Conservation (phyloP, 2,797 vertebrate genomes). For the Enoplosus armatus region DNA sequence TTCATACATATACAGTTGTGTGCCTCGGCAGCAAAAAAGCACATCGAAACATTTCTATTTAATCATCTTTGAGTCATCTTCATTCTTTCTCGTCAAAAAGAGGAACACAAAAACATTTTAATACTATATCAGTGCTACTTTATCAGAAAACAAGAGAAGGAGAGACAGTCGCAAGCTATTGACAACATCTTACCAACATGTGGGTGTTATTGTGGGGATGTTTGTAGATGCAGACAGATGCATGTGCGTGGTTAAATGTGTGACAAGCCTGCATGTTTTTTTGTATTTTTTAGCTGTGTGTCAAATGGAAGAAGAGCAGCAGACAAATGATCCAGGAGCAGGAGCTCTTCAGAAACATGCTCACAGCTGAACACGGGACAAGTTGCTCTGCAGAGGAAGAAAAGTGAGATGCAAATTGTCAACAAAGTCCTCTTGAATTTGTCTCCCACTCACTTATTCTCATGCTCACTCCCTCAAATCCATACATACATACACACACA, state of each 20-base stretch:
- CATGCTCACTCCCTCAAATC: background rate
- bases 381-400: slow-evolving; percentile 75
- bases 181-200: slow-evolving; percentile 6
- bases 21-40: slow-evolving; percentile 31
- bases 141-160: slow-evolving; percentile 7
- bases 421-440: background rate
- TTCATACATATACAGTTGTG: slow-evolving; percentile 17
- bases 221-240: slow-evolving; percentile 17
- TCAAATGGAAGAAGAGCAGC: slow-evolving; percentile 68
- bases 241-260: slow-evolving; percentile 8
- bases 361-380: slow-evolving; percentile 80
- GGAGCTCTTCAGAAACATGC: slow-evolving; percentile 77
- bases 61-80: slow-evolving; percentile 13
- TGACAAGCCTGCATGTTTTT: slow-evolving; percentile 22
- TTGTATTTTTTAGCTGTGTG: slow-evolving; percentile 51
- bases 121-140: slow-evolving; percentile 3
- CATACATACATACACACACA: background rate
- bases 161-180: slow-evolving; percentile 21
- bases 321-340: slow-evolving; percentile 71
- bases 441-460: slow-evolving; percentile 13
- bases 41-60: slow-evolving; percentile 15
- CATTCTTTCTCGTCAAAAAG: slow-evolving; percentile 7
- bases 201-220: slow-evolving; percentile 6
- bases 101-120: slow-evolving; percentile 6
- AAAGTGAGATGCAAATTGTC: slow-evolving; percentile 24